These are phyloP conservation scores for Muntiacus reevesi DNA, from an alignment of 2,113 vertebrate species.

Conservation along the genomic window DNA sequence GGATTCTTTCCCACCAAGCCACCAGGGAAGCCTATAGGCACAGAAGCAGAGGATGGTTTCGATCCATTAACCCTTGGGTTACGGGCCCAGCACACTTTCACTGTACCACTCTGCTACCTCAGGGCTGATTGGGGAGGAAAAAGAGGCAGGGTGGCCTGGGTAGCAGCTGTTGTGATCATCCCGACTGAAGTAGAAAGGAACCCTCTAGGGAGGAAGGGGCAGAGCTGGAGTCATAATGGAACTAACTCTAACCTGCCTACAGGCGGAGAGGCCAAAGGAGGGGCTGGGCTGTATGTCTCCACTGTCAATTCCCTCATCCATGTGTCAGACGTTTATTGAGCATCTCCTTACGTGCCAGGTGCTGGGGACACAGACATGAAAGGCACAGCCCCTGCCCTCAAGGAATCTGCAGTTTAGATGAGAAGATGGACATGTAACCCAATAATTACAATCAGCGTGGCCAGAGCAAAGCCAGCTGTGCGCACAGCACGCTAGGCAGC, in stretches of 20 bases:
- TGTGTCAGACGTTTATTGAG: conserved; percentile 23
- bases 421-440: not conserved
- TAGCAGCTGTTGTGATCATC: not conserved
- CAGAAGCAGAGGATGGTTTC: not conserved
- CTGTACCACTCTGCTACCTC: not conserved
- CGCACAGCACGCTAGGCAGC: not conserved
- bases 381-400: not conserved
- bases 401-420: conserved; percentile 1
- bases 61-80: not conserved
- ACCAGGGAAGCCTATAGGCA: not conserved
- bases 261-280: not conserved
- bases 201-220: not conserved
- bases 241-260: not conserved
- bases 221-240: not conserved
- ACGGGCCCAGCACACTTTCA: not conserved
- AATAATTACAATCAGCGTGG: not conserved
- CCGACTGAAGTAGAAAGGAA: not conserved
- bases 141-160: not conserved
- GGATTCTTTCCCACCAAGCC: not conserved
- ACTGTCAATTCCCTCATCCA: not conserved
- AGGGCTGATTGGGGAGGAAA: not conserved
- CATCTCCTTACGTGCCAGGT: conserved; percentile 39
- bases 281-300: not conserved
- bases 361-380: conserved; percentile 38
- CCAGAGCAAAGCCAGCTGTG: not conserved